Conservation (phyloP, 2,797 vertebrate species). For the Chaunax sp. region DNA sequence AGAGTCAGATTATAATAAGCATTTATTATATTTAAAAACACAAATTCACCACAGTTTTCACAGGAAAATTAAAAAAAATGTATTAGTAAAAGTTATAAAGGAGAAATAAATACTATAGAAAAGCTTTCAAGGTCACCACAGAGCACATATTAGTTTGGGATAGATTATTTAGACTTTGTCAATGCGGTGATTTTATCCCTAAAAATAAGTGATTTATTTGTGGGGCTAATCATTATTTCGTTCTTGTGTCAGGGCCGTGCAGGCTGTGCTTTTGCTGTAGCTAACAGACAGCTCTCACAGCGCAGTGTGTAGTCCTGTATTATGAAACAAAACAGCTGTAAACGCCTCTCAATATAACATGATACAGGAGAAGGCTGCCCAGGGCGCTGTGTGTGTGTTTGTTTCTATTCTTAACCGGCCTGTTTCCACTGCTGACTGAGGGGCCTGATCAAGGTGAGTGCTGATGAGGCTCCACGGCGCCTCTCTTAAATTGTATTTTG, state of each 20-base stretch:
- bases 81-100: not conserved
- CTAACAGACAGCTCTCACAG: conserved; percentile 43
- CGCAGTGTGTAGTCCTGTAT: conserved; percentile 66
- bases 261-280: conserved; percentile 16
- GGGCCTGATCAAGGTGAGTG: conserved; percentile 17
- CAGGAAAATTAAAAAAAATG: not conserved
- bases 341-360: conserved; percentile 67
- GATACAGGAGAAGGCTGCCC: conserved; percentile 63
- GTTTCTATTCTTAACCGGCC: conserved; percentile 34
- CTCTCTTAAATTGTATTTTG: not conserved
- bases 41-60: not conserved
- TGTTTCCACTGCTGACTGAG: conserved; percentile 28
- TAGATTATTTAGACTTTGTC: no score
- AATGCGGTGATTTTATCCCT: no score
- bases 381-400: conserved; percentile 53
- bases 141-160: not conserved
- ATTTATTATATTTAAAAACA: not conserved
- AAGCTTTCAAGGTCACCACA: not conserved
- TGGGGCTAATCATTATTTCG: not conserved
- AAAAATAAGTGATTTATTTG: not conserved
- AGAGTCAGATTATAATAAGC: not conserved
- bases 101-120: not conserved
- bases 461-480: conserved; percentile 16
- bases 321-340: conserved; percentile 77
- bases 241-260: not conserved